Conservation (phyloP, 2,797 vertebrate species). For the Fundulus diaphanus region DNA sequence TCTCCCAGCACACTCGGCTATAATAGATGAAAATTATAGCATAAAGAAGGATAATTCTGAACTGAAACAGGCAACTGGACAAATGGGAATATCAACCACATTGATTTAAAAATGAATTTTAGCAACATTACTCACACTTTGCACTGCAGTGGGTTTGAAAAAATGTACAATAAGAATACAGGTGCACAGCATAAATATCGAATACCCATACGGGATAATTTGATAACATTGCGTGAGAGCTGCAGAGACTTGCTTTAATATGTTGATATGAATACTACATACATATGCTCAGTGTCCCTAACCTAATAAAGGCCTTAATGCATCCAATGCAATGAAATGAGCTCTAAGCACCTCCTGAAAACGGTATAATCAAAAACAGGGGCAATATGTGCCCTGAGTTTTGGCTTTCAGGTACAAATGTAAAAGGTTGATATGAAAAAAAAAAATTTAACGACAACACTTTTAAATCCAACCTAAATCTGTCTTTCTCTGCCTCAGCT, state of each 20-base stretch:
- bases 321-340: slow-evolving; percentile 10
- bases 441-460: neutral
- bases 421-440: slow-evolving; percentile 6
- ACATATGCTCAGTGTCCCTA: neutral
- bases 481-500: slow-evolving; percentile 8
- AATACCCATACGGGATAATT: neutral
- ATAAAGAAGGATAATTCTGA: slow-evolving; percentile 15
- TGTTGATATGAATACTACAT: neutral
- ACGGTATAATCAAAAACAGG: slow-evolving; percentile 18
- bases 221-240: neutral
- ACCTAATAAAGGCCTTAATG: neutral
- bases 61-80: slow-evolving; percentile 12
- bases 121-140: neutral
- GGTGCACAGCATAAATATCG: slow-evolving; percentile 10
- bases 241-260: neutral
- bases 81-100: slow-evolving; percentile 6
- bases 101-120: neutral
- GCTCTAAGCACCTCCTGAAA: slow-evolving; percentile 3
- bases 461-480: slow-evolving; percentile 19
- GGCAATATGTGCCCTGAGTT: slow-evolving; percentile 8
- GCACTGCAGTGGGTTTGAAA: neutral
- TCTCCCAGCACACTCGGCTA: neutral
- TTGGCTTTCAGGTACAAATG: slow-evolving; percentile 24
- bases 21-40: slow-evolving; percentile 2
- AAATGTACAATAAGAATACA: neutral